Evolutionary conservation across 2,113 vertebrate genomes (phyloP), one percentile per base, ranked within the genome.

Genomic region (Oreochromis tanganicae): DNA sequence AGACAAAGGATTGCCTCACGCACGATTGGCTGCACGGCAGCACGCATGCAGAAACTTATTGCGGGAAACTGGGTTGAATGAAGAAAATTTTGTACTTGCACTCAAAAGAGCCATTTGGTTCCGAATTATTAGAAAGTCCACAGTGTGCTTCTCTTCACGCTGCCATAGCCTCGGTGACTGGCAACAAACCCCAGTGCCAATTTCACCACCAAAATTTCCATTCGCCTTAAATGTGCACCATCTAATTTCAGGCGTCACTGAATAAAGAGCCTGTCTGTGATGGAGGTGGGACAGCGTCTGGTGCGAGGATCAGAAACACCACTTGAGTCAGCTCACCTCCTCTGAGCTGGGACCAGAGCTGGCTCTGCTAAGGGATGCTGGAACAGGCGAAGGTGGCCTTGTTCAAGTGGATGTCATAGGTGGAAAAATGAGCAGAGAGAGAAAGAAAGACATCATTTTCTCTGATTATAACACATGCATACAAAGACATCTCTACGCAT

Each of bases 231-330:
- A 86, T 87, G 54, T 59, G 56, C 83, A 79, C 24, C 87, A 73
- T 89, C 66, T 91, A 89, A 94, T 94, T 93, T 93, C 90, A 88
- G 85, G 88, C 87, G 80, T 94, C 89, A 68, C 59, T 87, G 88
- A 93, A 93, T 93, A 91, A 90, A 92, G 80, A 92, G 89, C 36
- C 82, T 55, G 88, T 85, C 80, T 93, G 88, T 84, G 52, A 82
- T 75, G 52, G 91, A 94, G 89, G 87, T 95, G 95, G 95, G 91
- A 93, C 88, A 95, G 85, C 81, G 92, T 94, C 95, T 96, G 93
- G 88, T 87, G 81, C 5, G 27, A 79, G 75, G 83, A 87, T 90
- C 75, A 91, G 91, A 90, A 86, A 55, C 3, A 6, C 43, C 43
- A 29, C 80, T 84, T 73, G 84, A 55, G 50, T 80, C 91, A 90